Evolutionary conservation across 2,888 invertebrate genomes (phyloP).

Genomic region (Caenorhabditis sulstoni): DNA sequence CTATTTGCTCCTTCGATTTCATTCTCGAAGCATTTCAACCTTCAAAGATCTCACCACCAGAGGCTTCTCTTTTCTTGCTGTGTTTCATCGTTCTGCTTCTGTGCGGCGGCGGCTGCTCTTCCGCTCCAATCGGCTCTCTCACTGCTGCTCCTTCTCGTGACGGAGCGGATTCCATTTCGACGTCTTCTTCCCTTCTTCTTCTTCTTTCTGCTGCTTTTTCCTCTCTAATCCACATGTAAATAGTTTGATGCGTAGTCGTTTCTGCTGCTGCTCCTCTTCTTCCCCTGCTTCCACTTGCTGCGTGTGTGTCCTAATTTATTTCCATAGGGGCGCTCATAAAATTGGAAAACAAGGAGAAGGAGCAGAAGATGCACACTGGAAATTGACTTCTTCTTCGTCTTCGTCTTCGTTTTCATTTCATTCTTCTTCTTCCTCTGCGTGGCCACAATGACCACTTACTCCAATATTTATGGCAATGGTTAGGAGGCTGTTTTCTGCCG

Average conservation of each 20-base stretch:
- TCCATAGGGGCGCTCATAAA: conserved; percentile 18
- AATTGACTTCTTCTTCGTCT: not conserved
- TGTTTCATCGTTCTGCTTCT: conserved; percentile 2
- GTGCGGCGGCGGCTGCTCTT: no score
- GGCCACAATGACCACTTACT: conserved; percentile 50
- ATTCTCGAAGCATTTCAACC: conserved; percentile 13
- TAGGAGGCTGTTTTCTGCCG: conserved; percentile 6
- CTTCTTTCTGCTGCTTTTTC: conserved; percentile 31
- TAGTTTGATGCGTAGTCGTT: conserved; percentile 35
- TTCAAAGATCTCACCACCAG: conserved; percentile 35
- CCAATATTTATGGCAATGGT: conserved; percentile 54
- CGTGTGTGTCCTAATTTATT: conserved; percentile 18
- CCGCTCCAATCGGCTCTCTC: conserved; percentile 48
- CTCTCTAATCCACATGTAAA: conserved; percentile 47
- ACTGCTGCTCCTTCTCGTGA: conserved; percentile 28
- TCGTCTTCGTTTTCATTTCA: conserved; percentile 17
- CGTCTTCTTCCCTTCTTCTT: conserved; percentile 34
- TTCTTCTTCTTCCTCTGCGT: conserved; percentile 34
- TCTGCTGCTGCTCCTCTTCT: conserved; percentile 13
- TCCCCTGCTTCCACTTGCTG: not conserved
- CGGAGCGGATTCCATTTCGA: conserved; percentile 39
- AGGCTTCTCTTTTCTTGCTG: conserved; percentile 3
- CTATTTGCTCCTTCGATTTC: conserved; percentile 27
- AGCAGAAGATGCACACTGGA: no score
- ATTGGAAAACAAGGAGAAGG: not conserved